Conservation (phyloP, 2,797 vertebrate species). For the Capromys pilorides region DNA sequence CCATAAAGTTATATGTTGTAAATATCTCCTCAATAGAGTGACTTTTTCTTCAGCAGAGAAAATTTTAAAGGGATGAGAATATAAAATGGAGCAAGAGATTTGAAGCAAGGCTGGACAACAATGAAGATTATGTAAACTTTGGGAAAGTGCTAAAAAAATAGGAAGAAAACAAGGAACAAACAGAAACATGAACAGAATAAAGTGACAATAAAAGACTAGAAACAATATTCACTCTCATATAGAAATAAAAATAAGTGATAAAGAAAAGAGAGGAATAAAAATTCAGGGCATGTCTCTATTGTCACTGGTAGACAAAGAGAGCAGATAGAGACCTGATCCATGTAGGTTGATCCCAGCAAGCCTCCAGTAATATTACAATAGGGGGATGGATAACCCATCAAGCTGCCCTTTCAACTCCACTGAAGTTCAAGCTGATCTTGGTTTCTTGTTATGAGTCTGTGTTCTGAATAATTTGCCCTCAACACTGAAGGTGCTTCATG, state of each 20-base stretch:
- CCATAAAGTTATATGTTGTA: background rate
- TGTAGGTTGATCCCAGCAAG: background rate
- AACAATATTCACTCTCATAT: background rate
- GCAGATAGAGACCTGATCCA: background rate
- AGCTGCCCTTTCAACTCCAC: background rate
- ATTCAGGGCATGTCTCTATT: background rate
- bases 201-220: background rate
- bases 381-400: background rate
- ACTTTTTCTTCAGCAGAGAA: background rate
- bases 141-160: background rate
- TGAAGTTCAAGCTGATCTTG: background rate
- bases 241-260: background rate
- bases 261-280: background rate
- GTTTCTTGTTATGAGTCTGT: background rate
- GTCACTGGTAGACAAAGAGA: background rate
- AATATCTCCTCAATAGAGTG: background rate
- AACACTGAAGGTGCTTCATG: background rate
- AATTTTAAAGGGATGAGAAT: background rate
- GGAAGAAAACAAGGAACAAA: background rate
- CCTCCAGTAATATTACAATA: background rate
- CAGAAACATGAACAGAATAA: background rate
- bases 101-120: background rate
- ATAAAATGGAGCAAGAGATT: background rate
- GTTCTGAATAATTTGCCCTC: background rate
- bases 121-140: background rate